Evolutionary conservation across 1,140 invertebrate genomes (phyloP).

Genomic region (Drosophila micromelanica): DNA sequence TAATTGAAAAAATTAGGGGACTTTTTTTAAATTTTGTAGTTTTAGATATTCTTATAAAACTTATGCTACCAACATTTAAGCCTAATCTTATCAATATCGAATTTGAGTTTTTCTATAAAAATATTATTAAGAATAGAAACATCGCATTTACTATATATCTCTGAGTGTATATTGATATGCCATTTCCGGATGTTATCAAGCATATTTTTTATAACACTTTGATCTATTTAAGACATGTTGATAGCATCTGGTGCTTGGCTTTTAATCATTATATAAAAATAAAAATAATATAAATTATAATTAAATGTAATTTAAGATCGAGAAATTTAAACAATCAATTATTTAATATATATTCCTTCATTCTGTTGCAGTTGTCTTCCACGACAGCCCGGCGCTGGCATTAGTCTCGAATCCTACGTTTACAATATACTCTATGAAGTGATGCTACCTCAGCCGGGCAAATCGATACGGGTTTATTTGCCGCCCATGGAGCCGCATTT

Average conservation of each 20-base stretch:
- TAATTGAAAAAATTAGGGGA: too few relatives aligned
- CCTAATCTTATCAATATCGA: too few relatives aligned
- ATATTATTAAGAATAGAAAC: too few relatives aligned
- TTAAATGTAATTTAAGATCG: too few relatives aligned
- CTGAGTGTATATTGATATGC: too few relatives aligned
- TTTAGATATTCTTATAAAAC: too few relatives aligned
- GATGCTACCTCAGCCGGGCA: slow-evolving; percentile 93
- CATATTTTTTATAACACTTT: background rate
- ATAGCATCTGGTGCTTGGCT: background rate
- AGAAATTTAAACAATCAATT: too few relatives aligned
- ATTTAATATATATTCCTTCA: background rate
- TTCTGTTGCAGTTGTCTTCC: slow-evolving; percentile 88
- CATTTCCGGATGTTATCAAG: slow-evolving; percentile 2
- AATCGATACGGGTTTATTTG: slow-evolving; percentile 93
- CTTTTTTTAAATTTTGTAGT: too few relatives aligned
- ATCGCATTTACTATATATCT: too few relatives aligned
- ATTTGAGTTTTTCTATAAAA: too few relatives aligned
- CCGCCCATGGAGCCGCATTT: slow-evolving; percentile 90
- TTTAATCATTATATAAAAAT: slow-evolving; percentile 12
- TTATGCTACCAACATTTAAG: too few relatives aligned
- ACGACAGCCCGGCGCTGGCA: slow-evolving; percentile 88
- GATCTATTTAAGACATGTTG: background rate
- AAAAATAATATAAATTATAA: background rate
- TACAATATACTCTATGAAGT: slow-evolving; percentile 98
- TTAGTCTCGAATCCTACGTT: slow-evolving; percentile 96